phyloP scores from a whole-genome alignment of 2,113 vertebrate genomes.

The Aleadryas rufinucha region DNA sequence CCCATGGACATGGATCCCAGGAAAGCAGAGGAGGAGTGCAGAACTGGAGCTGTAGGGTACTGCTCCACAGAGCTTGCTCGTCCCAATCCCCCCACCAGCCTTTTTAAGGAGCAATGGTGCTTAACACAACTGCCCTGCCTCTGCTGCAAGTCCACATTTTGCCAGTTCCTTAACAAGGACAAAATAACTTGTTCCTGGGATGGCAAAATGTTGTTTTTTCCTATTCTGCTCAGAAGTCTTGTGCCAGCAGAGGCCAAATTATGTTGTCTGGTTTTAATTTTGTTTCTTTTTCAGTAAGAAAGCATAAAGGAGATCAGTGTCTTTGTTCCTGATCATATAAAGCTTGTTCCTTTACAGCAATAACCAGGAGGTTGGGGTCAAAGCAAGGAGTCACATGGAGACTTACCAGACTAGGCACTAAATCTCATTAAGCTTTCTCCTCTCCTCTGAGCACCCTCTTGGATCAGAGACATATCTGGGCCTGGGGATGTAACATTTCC shows the following conservation, averaged over 20 bases:
- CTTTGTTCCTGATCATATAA: neutral
- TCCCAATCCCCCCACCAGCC: accelerated
- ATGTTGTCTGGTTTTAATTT: neutral
- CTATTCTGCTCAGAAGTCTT: neutral
- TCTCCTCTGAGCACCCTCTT: neutral
- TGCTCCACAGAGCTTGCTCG: neutral
- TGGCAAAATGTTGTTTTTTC: neutral
- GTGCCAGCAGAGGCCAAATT: neutral
- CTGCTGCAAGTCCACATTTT: neutral
- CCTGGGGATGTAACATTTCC: neutral
- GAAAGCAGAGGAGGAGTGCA: accelerated
- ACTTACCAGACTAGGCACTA: neutral
- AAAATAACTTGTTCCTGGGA: neutral
- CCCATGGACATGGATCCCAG: neutral
- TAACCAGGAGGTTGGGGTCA: neutral
- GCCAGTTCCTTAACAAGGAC: neutral
- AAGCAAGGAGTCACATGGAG: neutral
- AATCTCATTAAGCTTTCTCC: neutral
- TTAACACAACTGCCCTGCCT: neutral
- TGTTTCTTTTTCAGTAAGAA: neutral
- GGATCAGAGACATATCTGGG: neutral
- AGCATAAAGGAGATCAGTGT: neutral
- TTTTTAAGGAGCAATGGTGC: neutral
- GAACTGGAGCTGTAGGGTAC: neutral
- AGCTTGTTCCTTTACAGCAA: neutral